phyloP scores from a whole-genome alignment of 1,140 invertebrate genomes.

The Cotesia typhae region DNA sequence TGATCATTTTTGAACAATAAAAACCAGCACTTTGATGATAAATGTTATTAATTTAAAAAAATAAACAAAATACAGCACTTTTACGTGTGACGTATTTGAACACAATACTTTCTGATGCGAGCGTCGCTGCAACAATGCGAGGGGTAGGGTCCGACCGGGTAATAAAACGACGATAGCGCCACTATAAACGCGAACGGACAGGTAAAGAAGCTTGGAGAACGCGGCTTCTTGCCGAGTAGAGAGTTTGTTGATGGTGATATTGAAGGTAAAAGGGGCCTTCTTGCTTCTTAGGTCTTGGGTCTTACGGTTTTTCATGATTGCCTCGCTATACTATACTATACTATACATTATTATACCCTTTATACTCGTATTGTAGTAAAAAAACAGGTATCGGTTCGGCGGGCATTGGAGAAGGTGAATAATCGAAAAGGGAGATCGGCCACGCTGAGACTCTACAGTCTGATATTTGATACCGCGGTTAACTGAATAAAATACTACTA shows the following conservation, averaged over 20 bases:
- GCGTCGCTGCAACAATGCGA: constrained; percentile 61
- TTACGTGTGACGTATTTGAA: constrained; percentile 27
- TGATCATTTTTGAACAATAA: neutral
- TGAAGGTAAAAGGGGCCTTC: constrained; percentile 17
- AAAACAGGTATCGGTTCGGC: neutral
- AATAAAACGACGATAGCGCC: constrained; percentile 51
- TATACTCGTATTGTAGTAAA: neutral
- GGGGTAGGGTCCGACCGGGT: constrained; percentile 51
- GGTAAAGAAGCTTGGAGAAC: constrained; percentile 44
- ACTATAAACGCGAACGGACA: constrained; percentile 47
- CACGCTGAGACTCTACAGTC: neutral
- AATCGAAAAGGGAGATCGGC: neutral
- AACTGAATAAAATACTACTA: neutral
- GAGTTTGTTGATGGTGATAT: constrained; percentile 1
- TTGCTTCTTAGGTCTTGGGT: neutral
- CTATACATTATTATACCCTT: too few relatives aligned
- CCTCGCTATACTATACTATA: too few relatives aligned
- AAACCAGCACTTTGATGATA: neutral
- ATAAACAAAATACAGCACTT: constrained; percentile 27
- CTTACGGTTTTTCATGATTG: constrained; percentile 6
- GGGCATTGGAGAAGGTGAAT: too few relatives aligned
- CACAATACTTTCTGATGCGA: constrained; percentile 51
- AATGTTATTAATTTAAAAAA: neutral
- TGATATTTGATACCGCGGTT: neutral
- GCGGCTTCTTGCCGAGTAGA: neutral